Conservation (phyloP, 1,140 invertebrate species). For the Dysdera silvatica region DNA sequence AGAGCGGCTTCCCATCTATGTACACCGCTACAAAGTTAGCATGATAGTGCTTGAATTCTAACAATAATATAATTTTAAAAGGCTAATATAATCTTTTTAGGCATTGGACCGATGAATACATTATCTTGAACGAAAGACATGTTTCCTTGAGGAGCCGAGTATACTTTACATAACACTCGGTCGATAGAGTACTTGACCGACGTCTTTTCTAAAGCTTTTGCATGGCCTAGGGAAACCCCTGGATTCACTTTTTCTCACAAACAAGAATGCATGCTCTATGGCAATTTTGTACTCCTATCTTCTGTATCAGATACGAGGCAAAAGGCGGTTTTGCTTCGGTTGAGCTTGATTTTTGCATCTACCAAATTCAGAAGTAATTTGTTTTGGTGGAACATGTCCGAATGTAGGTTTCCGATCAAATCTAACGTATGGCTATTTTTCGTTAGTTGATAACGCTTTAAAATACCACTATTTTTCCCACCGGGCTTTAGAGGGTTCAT, state of each 20-base stretch:
- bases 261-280: background rate
- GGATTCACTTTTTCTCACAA: conserved; percentile 1
- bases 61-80: too few relatives aligned
- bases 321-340: background rate
- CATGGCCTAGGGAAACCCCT: background rate
- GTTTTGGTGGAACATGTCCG: background rate
- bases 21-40: too few relatives aligned
- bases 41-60: too few relatives aligned
- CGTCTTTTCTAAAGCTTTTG: conserved; percentile 1
- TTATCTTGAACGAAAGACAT: background rate
- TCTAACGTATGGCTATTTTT: background rate
- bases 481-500: background rate
- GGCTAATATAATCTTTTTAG: too few relatives aligned
- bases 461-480: background rate
- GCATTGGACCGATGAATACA: conserved; percentile 1
- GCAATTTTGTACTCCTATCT: background rate
- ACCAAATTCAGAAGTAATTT: background rate
- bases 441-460: background rate
- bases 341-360: background rate
- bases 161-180: background rate
- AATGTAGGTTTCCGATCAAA: background rate
- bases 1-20: too few relatives aligned
- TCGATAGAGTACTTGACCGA: background rate
- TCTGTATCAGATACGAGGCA: background rate
- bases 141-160: background rate